These are phyloP conservation scores for Ridgeia piscesae DNA, from an alignment of 1,140 invertebrate genomes.

Conservation along the genomic window DNA sequence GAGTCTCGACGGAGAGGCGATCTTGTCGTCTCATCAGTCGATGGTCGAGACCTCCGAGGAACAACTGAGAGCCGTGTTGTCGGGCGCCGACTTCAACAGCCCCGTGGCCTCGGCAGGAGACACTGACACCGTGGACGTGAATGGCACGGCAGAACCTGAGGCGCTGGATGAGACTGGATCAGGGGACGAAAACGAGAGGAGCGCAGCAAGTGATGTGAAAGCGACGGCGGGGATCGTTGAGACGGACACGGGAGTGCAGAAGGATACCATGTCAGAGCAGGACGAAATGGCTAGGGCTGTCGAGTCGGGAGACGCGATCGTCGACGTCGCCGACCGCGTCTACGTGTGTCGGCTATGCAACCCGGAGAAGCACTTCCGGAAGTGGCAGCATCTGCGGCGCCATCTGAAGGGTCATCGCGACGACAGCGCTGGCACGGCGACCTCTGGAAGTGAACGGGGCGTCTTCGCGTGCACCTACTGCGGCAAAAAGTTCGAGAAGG, in stretches of 20 bases:
- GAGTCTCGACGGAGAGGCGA: neutral
- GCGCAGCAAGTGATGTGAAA: neutral
- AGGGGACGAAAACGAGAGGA: neutral
- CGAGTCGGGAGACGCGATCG: neutral
- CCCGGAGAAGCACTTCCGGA: neutral
- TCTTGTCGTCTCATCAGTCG: neutral
- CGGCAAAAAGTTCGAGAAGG: slow-evolving; percentile 44
- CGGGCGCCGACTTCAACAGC: neutral
- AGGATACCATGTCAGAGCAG: neutral
- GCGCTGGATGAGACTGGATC: neutral
- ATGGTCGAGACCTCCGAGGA: neutral
- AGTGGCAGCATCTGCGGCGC: neutral
- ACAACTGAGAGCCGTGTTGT: neutral
- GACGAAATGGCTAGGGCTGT: neutral
- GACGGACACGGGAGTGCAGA: neutral
- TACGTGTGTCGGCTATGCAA: neutral
- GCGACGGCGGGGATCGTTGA: neutral
- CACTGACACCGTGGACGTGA: neutral
- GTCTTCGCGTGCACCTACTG: neutral
- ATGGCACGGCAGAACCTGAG: neutral
- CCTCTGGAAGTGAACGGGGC: neutral
- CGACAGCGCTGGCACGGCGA: neutral
- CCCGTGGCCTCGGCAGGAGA: neutral
- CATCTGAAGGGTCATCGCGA: slow-evolving; percentile 1
- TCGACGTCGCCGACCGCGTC: neutral